Percentiles rank a stretch among this genome's conserved stretches.
phyloP scores from a whole-genome alignment of 2,113 vertebrate species.

The Rhizomys pruinosus region DNA sequence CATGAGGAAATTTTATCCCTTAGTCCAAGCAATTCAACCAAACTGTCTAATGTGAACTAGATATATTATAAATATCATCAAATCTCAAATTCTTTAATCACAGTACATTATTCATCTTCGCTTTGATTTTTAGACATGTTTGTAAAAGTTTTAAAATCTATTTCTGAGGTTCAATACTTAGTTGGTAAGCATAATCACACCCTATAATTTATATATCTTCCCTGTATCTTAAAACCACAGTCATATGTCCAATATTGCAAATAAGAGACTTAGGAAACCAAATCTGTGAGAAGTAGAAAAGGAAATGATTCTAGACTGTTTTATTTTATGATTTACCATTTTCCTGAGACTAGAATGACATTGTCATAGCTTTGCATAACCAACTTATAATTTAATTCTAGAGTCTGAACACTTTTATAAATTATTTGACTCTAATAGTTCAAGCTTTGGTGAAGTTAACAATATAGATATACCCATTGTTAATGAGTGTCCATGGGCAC shows the following conservation, averaged over 20 bases:
- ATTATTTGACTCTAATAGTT: not conserved
- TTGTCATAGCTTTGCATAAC: not conserved
- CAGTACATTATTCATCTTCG: not conserved
- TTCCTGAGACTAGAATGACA: not conserved
- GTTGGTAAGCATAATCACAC: not conserved
- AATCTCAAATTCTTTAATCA: not conserved
- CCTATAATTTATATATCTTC: not conserved
- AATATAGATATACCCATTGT: not conserved
- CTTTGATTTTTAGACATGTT: slow-evolving; percentile 16
- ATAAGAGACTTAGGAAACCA: not conserved
- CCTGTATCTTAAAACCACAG: not conserved
- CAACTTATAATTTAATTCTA: not conserved
- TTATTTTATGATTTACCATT: not conserved
- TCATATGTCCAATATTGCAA: not conserved
- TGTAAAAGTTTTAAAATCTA: slow-evolving; percentile 8
- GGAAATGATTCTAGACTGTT: not conserved
- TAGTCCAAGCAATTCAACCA: not conserved
- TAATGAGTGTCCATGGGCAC: not conserved
- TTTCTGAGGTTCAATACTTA: not conserved
- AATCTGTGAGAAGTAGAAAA: not conserved
- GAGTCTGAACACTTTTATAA: slow-evolving; percentile 17
- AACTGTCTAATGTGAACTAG: not conserved
- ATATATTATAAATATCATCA: not conserved
- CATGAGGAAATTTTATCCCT: not conserved
- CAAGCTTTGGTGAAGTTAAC: not conserved